Evolutionary conservation across 2,797 vertebrate genomes (phyloP).

Genomic region (Halcyon badia): DNA sequence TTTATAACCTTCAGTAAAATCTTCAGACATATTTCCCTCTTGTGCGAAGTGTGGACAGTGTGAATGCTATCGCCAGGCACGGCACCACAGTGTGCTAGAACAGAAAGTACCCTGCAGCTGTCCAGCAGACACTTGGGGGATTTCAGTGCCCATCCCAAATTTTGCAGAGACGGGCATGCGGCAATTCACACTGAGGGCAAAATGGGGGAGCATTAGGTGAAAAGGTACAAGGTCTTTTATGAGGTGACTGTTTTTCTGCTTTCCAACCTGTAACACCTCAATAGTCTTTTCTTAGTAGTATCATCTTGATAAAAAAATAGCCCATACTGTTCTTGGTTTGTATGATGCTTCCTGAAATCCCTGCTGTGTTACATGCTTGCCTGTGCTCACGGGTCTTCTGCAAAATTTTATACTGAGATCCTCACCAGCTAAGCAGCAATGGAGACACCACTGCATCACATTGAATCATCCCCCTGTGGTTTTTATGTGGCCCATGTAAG

Average conservation of each 20-base stretch:
- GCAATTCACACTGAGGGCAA: not conserved
- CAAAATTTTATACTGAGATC: not conserved
- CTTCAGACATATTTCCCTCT: not conserved
- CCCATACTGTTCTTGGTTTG: not conserved
- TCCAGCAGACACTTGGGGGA: fast-evolving
- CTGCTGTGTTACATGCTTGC: not conserved
- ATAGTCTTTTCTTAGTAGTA: not conserved
- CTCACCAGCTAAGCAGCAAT: not conserved
- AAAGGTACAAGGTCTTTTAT: not conserved
- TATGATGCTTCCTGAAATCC: not conserved
- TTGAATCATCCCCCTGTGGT: not conserved
- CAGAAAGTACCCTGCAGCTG: not conserved
- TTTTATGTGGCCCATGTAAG: not conserved
- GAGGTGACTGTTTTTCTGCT: not conserved
- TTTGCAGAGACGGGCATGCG: not conserved
- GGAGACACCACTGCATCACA: not conserved
- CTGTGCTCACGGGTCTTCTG: not conserved
- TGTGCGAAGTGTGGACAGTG: not conserved
- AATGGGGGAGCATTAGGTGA: not conserved
- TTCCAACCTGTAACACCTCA: not conserved
- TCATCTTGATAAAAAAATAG: not conserved
- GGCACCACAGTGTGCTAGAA: not conserved
- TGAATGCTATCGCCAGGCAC: fast-evolving
- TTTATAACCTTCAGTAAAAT: not conserved
- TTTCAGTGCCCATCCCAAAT: not conserved